Conservation (phyloP, 1,140 invertebrate genomes). For the Monochamus saltuarius region DNA sequence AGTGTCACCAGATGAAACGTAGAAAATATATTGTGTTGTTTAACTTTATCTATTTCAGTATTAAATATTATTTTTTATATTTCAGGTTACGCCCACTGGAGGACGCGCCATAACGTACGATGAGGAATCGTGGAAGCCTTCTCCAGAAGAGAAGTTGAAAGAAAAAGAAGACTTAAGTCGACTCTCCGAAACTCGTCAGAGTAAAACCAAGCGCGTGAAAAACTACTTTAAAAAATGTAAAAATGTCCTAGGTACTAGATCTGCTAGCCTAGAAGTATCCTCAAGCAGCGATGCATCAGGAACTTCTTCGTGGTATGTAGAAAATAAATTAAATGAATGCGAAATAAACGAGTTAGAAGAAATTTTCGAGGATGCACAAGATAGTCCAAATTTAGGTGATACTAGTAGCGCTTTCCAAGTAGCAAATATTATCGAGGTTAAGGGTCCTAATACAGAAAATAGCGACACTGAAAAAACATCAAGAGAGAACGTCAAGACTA, state of each 20-base stretch:
- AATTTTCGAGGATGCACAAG: conserved; percentile 34
- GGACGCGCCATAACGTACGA: conserved; percentile 44
- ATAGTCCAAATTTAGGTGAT: conserved; percentile 5
- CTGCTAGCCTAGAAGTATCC: conserved; percentile 26
- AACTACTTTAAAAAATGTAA: conserved; percentile 57
- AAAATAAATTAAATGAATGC: conserved; percentile 34
- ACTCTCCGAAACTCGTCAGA: conserved; percentile 45
- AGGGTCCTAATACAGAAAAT: conserved; percentile 19
- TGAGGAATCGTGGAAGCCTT: conserved; percentile 47
- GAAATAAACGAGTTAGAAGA: conserved; percentile 42
- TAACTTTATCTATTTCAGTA: no score
- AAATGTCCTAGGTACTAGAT: conserved; percentile 49
- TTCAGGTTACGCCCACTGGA: conserved; percentile 50
- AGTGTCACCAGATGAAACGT: no score
- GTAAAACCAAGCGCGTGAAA: conserved; percentile 55
- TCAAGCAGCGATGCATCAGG: conserved; percentile 24
- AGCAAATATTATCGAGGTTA: conserved; percentile 41
- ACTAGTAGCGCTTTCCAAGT: conserved; percentile 26
- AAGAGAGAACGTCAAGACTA: background rate
- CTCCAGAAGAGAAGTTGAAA: conserved; percentile 32
- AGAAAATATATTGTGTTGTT: no score
- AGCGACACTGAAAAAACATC: background rate
- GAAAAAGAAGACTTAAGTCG: conserved; percentile 27
- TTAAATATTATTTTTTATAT: conserved; percentile 20
- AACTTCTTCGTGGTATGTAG: conserved; percentile 35